Percentiles rank a stretch among this genome's conserved stretches.
These are phyloP conservation scores for Malurus melanocephalus DNA, from an alignment of 2,113 vertebrate species.

Conservation along the genomic window DNA sequence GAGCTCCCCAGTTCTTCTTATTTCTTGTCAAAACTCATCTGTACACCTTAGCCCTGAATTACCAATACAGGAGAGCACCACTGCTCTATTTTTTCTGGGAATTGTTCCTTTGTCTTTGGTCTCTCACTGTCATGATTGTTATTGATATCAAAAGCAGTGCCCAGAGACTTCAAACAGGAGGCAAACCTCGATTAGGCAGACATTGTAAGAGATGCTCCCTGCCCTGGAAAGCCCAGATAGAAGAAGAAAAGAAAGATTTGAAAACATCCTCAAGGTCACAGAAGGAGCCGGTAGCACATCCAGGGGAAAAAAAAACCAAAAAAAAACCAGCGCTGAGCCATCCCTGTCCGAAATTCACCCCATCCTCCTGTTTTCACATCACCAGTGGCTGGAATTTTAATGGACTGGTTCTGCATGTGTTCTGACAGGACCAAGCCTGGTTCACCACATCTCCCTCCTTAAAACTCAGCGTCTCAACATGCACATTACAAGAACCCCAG, in stretches of 20 bases:
- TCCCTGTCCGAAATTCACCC: neutral
- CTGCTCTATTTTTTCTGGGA: neutral
- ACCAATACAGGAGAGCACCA: neutral
- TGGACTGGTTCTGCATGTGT: rapidly evolving
- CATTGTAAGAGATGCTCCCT: neutral
- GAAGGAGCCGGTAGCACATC: neutral
- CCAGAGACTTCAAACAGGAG: neutral
- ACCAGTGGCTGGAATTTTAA: neutral
- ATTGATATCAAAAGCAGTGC: slow-evolving; percentile 5
- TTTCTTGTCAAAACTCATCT: neutral
- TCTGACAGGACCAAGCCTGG: neutral
- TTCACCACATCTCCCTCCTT: neutral
- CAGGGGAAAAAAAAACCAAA: neutral
- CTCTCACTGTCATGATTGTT: neutral
- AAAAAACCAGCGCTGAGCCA: neutral
- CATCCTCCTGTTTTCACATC: neutral
- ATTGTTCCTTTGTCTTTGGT: neutral
- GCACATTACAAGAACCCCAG: rapidly evolving
- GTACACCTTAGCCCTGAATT: neutral
- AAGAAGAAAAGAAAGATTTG: neutral
- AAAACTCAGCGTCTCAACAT: neutral
- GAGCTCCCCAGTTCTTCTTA: neutral
- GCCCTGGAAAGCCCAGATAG: neutral
- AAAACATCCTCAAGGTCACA: slow-evolving; percentile 19
- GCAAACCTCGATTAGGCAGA: neutral